Base-by-base conservation (phyloP, 2,888 invertebrate genomes). In the Dascillus cervinus region DNA sequence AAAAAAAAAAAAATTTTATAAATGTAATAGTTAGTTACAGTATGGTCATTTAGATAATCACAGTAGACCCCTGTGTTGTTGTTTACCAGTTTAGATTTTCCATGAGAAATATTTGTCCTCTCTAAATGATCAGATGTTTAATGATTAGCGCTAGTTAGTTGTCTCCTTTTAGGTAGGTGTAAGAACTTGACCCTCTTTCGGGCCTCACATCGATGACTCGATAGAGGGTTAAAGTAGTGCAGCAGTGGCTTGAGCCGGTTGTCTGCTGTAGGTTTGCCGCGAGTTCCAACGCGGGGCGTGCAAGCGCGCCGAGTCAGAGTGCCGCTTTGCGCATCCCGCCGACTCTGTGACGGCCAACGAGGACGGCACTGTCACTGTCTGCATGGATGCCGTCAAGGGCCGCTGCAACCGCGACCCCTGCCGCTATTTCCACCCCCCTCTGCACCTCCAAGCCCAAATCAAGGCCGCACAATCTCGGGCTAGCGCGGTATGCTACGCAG, bases 361-460 rank as follows among this genome's bases (percentile, higher is more conserved):
- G 75, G 94, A 94, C 82, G 92, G 92, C 83, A 86, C 89, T 75
- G 92, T 94, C 81, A 92, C 92, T 78, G 92, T 94, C 81, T 95
- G 95, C 90, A 94, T 94, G 92, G 94, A 95, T 83, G 92, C 89
- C 81, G 87, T 94, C 79, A 89, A 89, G 82, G 89, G 90, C 79
- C 86, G 90, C 82, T 94, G 94, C 84, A 83, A 87, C 80, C 90
- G 94, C 81, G 91, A 92, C 79, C 89, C 90, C 80, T 95, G 95
- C 88, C 90, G 92, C 83, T 94, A 94, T 89, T 94, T 92, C 85
- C 94, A 95, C 83, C 94, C 94, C 79, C 94, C 94, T 80, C 85
- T 91, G 82, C 94, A 95, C 88, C 91, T 95, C 78, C 89, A 89
- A 86, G 88, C 88, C 82, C 89, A 89, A 86, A 88, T 91, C 84